Conservation (phyloP, 2,888 invertebrate genomes). For the Drosophila setosimentum region DNA sequence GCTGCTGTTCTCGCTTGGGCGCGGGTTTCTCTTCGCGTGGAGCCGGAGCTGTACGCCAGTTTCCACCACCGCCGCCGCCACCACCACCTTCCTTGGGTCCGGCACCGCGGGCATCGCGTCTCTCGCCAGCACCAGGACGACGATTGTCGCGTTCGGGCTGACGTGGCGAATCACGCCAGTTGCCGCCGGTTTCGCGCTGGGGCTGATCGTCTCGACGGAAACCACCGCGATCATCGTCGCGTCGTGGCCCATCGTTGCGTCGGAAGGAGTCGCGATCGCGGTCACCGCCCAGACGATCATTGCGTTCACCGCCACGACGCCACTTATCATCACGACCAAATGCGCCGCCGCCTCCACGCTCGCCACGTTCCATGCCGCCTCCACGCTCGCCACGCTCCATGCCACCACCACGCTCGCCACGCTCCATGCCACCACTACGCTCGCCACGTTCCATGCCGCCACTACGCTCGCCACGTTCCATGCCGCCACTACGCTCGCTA, state of each 20-base stretch:
- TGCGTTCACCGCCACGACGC: constrained; percentile 53
- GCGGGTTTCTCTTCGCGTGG: constrained; percentile 82
- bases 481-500: constrained; percentile 49
- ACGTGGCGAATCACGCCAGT: constrained; percentile 83
- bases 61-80: constrained; percentile 64
- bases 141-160: constrained; percentile 78
- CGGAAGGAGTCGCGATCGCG: constrained; percentile 68
- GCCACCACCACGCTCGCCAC: constrained; percentile 30
- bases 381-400: constrained; percentile 50
- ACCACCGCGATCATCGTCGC: constrained; percentile 64
- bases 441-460: constrained; percentile 51
- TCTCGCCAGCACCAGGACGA: constrained; percentile 62
- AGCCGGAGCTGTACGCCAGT: constrained; percentile 81
- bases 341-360: constrained; percentile 14
- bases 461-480: constrained; percentile 42
- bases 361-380: constrained; percentile 44
- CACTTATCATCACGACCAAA: constrained; percentile 66
- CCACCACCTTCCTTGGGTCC: constrained; percentile 56
- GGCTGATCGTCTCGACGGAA: constrained; percentile 76
- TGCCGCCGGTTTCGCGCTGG: constrained; percentile 72
- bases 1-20: constrained; percentile 70
- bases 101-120: constrained; percentile 80
- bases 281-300: constrained; percentile 65
- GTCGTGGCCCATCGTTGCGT: constrained; percentile 67
- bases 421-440: constrained; percentile 33